Evolutionary conservation across 1,140 invertebrate species (phyloP), one percentile per base, ranked within the genome.

Genomic region (Lordiphosa collinella): DNA sequence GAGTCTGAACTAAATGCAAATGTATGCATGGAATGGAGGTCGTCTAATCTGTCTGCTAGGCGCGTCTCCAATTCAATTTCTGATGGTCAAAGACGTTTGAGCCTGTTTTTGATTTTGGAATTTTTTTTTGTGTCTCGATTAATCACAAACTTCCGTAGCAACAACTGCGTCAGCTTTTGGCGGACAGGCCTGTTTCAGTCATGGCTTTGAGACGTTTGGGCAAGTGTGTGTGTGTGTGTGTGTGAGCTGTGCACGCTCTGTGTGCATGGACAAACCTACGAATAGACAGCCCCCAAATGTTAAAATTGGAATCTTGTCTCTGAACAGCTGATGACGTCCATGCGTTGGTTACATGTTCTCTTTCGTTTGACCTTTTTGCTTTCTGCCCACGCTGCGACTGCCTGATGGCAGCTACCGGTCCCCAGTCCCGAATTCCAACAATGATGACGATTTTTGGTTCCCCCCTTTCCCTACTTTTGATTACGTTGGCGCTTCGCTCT

Each of bases 81-180:
- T 22, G 16, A 38, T 36, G 18, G 18, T 35, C 37, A 41, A 57
- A 43, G 18, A 22, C 18, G 18, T 22, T 49, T 34, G 22, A 80
- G 76, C 75, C 60, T 57, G 76, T 80, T 70, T 69, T 50, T 32
- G 49, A 4, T 18, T 0, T 22, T 2, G n/a, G n/a, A 5, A 1
- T 40, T 49, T 37, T 11, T 51, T 36, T 49, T 53, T 38, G 32
- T 36, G 10, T 38, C 14, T 41, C 66, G 71, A 80, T 82, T 80
- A 80, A 76, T 80, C 71, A 80, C 71, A 65, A 74, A 80, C 78
- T 80, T 80, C 76, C 76, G 76, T 76, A 70, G 76, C 76, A 80
- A 84, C 76, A 84, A 75, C 73, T 80, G 78, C 76, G 76, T 80
- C 76, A 82, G 66, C 58, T 58, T 50, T 22, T 22, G 18, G 18